phyloP scores from a whole-genome alignment of 2,797 vertebrate species.

The Oreortyx pictus region DNA sequence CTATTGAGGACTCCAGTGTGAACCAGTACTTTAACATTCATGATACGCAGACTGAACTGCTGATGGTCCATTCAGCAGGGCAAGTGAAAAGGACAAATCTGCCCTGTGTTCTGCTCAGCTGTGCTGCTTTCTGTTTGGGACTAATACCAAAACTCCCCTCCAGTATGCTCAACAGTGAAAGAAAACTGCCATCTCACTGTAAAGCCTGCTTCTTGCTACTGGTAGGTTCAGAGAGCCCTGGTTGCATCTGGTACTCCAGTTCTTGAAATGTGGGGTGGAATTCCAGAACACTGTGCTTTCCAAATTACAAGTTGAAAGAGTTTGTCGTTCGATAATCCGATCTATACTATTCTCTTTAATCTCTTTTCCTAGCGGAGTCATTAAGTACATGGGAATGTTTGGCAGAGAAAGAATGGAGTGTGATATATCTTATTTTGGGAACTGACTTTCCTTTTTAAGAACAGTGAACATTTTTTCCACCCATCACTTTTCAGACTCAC shows the following conservation, averaged over 20 bases:
- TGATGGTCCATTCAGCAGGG: slow-evolving; percentile 28
- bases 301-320: slow-evolving; percentile 23
- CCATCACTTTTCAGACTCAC: slow-evolving; percentile 17
- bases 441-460: slow-evolving; percentile 16
- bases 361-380: slow-evolving; percentile 35
- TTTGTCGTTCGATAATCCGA: slow-evolving; percentile 23
- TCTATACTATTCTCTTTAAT: slow-evolving; percentile 40
- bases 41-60: slow-evolving; percentile 21
- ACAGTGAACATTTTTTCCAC: neutral
- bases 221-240: neutral
- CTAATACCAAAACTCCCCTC: neutral
- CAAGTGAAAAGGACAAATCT: slow-evolving; percentile 40
- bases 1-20: slow-evolving; percentile 17
- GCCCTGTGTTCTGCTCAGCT: slow-evolving; percentile 51
- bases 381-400: slow-evolving; percentile 35
- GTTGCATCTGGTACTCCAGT: neutral
- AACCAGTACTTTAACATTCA: slow-evolving; percentile 49
- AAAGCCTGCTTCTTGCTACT: neutral
- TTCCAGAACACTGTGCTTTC: neutral
- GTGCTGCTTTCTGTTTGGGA: neutral
- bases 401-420: slow-evolving; percentile 16
- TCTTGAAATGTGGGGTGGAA: neutral
- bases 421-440: slow-evolving; percentile 34
- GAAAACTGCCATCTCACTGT: neutral
- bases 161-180: neutral